Evolutionary conservation across 2,797 vertebrate species (phyloP).

Genomic region (Urophycis tenuis): DNA sequence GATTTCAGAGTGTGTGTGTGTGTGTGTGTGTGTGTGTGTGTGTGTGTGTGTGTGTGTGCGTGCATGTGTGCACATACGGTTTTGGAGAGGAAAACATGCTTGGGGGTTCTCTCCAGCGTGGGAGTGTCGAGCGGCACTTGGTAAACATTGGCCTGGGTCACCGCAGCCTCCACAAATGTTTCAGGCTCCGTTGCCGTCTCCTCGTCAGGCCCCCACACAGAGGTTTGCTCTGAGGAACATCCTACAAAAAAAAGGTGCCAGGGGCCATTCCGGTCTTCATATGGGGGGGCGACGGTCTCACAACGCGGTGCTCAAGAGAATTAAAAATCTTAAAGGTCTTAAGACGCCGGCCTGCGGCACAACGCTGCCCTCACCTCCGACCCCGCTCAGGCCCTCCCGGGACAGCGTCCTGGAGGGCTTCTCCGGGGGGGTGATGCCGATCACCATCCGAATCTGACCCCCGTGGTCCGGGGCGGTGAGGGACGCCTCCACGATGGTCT

Average conservation of each 20-base stretch:
- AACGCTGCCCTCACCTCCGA: conserved; percentile 32
- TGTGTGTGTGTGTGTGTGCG: background rate
- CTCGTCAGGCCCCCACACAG: conserved; percentile 54
- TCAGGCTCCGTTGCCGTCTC: conserved; percentile 31
- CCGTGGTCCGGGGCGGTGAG: conserved; percentile 41
- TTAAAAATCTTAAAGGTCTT: too few relatives aligned
- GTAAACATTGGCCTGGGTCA: background rate
- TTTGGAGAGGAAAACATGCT: conserved; percentile 66
- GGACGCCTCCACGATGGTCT: conserved; percentile 39
- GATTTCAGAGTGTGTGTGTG: background rate
- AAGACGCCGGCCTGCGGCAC: background rate
- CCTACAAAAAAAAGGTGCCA: background rate
- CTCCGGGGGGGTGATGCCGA: conserved; percentile 43
- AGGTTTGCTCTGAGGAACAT: conserved; percentile 54
- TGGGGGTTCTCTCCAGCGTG: conserved; percentile 25
- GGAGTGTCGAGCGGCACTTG: conserved; percentile 21
- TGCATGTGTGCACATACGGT: conserved; percentile 49
- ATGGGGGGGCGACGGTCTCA: background rate
- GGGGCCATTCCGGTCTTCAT: background rate
- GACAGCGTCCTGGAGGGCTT: conserved; percentile 20
- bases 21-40: background rate
- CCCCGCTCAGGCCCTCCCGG: conserved; percentile 33
- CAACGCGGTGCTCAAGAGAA: background rate
- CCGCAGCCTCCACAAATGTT: conserved; percentile 3
- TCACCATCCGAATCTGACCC: conserved; percentile 39